Conservation (phyloP, 2,113 vertebrate species). For the Chaenocephalus aceratus region DNA sequence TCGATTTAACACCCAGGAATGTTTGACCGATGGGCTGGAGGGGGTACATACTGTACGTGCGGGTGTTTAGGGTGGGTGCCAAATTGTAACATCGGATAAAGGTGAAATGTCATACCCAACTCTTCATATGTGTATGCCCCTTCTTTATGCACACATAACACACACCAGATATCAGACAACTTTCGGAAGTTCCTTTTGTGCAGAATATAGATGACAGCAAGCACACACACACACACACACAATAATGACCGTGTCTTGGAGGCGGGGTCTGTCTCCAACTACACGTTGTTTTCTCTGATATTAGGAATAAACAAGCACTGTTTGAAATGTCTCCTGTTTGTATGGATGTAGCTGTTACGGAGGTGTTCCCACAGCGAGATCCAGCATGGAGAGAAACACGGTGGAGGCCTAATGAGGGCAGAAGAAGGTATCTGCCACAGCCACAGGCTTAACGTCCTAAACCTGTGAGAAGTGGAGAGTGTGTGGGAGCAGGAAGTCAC, state of each 20-base stretch:
- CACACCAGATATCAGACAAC: not conserved
- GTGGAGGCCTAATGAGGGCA: slow-evolving; percentile 51
- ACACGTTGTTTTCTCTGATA: slow-evolving; percentile 22
- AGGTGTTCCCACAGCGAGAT: slow-evolving; percentile 33
- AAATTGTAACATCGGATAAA: slow-evolving; percentile 19
- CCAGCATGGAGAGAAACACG: slow-evolving; percentile 30
- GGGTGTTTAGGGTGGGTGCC: slow-evolving; percentile 18
- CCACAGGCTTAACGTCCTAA: slow-evolving; percentile 44
- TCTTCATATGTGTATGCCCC: not conserved
- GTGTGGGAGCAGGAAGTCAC: slow-evolving; percentile 40
- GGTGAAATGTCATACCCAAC: slow-evolving; percentile 7
- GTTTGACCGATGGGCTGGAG: slow-evolving; percentile 42
- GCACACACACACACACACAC: no score
- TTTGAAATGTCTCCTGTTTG: slow-evolving; percentile 18
- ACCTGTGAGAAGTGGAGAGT: slow-evolving; percentile 31
- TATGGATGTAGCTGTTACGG: slow-evolving; percentile 39
- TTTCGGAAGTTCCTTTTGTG: not conserved
- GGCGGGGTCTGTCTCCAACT: not conserved
- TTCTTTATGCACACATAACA: not conserved
- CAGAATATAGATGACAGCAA: not conserved
- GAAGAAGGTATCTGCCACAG: slow-evolving; percentile 43
- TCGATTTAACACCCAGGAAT: slow-evolving; percentile 44
- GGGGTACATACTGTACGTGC: not conserved
- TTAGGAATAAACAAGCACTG: slow-evolving; percentile 13
- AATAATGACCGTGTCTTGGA: no score